Conservation (phyloP, 1,140 invertebrate species). For the Listronotus oregonensis region DNA sequence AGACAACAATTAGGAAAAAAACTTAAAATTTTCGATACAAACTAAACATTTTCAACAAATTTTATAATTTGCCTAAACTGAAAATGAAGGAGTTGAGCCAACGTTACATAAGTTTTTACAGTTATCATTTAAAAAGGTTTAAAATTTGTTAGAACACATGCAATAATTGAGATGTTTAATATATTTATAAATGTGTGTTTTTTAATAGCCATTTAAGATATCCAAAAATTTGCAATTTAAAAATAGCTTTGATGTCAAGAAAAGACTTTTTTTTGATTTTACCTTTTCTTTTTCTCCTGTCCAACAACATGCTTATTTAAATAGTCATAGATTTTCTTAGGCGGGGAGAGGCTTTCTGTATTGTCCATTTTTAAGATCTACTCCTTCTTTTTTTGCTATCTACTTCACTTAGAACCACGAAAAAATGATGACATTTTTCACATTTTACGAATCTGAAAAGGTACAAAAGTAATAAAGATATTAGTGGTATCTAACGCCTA, state of each 20-base stretch:
- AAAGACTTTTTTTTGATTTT: slow-evolving; percentile 12
- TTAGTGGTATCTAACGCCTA: no score
- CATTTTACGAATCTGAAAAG: slow-evolving; percentile 87
- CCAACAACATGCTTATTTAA: slow-evolving; percentile 96
- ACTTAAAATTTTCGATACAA: not conserved
- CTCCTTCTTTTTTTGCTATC: slow-evolving; percentile 88
- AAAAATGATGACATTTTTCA: slow-evolving; percentile 97
- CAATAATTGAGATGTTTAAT: no score
- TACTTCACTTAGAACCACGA: slow-evolving; percentile 92
- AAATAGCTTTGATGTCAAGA: no score
- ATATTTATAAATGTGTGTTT: no score
- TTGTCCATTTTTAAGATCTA: slow-evolving; percentile 67
- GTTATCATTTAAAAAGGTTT: no score
- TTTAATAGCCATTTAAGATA: no score
- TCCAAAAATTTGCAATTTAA: no score
- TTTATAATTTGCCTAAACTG: no score
- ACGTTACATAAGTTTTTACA: no score
- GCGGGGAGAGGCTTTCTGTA: slow-evolving; percentile 85
- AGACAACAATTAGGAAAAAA: not conserved
- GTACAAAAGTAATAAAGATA: not conserved
- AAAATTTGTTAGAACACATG: no score
- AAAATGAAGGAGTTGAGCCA: no score
- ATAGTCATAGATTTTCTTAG: slow-evolving; percentile 96
- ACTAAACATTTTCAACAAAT: no score
- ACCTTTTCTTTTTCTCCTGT: slow-evolving; percentile 95